Evolutionary conservation across 2,888 invertebrate species (phyloP).

Genomic region (Alitta virens): DNA sequence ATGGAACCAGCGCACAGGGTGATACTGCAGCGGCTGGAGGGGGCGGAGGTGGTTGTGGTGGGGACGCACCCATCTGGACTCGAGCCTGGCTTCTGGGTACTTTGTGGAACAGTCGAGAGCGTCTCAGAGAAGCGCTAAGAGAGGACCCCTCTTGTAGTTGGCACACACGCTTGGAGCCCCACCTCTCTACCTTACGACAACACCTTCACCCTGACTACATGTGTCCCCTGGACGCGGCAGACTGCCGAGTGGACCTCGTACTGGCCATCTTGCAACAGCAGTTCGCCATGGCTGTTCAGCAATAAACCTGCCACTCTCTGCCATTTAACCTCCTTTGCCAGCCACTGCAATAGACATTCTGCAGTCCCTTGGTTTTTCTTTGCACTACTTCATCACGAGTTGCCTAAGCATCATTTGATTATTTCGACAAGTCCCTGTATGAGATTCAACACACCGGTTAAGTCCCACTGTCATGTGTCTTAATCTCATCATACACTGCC

Average conservation of each 20-base stretch:
- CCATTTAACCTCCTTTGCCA: too few relatives aligned
- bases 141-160: slow-evolving; percentile 28
- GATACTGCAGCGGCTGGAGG: background rate
- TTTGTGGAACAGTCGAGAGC: slow-evolving; percentile 18
- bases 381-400: too few relatives aligned
- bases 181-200: slow-evolving; percentile 17
- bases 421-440: too few relatives aligned
- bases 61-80: slow-evolving; percentile 3
- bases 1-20: background rate
- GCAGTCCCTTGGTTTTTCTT: too few relatives aligned
- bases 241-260: slow-evolving; percentile 28
- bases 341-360: too few relatives aligned
- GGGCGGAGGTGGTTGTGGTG: too few relatives aligned
- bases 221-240: slow-evolving; percentile 17
- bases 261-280: slow-evolving; percentile 22
- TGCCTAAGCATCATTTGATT: too few relatives aligned
- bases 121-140: slow-evolving; percentile 9
- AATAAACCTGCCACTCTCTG: too few relatives aligned
- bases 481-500: too few relatives aligned
- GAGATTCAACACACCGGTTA: too few relatives aligned
- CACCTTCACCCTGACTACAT: slow-evolving; percentile 25
- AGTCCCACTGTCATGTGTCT: too few relatives aligned
- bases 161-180: slow-evolving; percentile 23
- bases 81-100: background rate
- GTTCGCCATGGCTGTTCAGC: too few relatives aligned